phyloP scores from a whole-genome alignment of 1,140 invertebrate species.

The Papilio dardanus region DNA sequence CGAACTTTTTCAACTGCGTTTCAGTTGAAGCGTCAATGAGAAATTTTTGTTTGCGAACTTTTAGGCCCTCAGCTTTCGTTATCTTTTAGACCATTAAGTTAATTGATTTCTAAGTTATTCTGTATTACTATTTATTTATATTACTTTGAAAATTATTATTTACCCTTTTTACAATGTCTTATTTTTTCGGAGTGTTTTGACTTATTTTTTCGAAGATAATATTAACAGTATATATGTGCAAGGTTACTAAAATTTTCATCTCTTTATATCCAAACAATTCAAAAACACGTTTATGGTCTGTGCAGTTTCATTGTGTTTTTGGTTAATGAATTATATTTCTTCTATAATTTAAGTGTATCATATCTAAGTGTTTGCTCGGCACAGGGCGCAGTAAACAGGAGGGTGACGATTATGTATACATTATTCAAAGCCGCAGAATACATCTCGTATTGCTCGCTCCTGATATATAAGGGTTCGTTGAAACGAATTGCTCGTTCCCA shows the following conservation, averaged over 20 bases:
- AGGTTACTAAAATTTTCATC: too few species aligned
- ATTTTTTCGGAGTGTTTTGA: too few species aligned
- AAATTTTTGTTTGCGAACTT: conserved; percentile 14
- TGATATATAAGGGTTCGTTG: conserved; percentile 25
- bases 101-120: conserved; percentile 23
- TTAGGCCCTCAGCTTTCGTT: conserved; percentile 2
- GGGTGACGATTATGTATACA: conserved; percentile 25
- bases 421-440: conserved; percentile 25
- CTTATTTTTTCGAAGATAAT: too few species aligned
- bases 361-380: not conserved
- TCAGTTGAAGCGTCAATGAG: conserved; percentile 22
- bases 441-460: conserved; percentile 21
- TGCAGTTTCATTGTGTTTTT: too few species aligned
- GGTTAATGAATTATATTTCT: not conserved
- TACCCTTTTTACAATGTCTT: not conserved
- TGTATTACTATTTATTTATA: not conserved
- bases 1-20: conserved; percentile 19
- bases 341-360: not conserved
- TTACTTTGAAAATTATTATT: not conserved
- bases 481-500: conserved; percentile 15
- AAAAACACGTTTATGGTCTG: too few species aligned
- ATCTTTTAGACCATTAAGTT: conserved; percentile 14
- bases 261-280: too few species aligned
- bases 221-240: too few species aligned
- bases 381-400: not conserved